Evolutionary conservation across 2,888 invertebrate species (phyloP).

Genomic region (Lycocerus yunnanus): DNA sequence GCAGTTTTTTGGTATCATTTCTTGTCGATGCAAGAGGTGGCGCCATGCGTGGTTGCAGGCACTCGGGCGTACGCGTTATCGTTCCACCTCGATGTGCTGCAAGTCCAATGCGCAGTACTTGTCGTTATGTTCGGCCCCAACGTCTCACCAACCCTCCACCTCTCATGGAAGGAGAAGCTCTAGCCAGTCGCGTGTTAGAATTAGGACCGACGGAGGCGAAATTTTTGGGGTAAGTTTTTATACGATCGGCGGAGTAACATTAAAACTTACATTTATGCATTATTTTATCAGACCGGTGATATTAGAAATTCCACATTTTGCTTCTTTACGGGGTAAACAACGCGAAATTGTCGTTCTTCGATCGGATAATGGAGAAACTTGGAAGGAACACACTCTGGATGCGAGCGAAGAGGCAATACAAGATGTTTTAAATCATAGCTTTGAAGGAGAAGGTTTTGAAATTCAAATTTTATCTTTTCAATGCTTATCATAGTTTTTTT

Average conservation of each 20-base stretch:
- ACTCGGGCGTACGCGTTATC: conserved; percentile 95
- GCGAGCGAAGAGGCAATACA: conserved; percentile 87
- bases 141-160: conserved; percentile 87
- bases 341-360: conserved; percentile 95
- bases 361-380: conserved; percentile 97
- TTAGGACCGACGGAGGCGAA: conserved; percentile 95
- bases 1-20: conserved; percentile 96
- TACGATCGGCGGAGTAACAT: background rate
- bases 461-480: background rate
- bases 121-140: conserved; percentile 80
- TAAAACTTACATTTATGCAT: background rate
- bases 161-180: conserved; percentile 96
- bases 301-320: conserved; percentile 97
- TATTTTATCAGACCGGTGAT: conserved; percentile 77
- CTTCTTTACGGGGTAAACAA: conserved; percentile 89
- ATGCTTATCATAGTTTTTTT: background rate
- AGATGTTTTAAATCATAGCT: conserved; percentile 90
- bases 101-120: conserved; percentile 95
- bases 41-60: conserved; percentile 97
- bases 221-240: conserved; percentile 82
- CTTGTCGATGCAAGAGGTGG: conserved; percentile 99
- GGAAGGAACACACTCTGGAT: conserved; percentile 93
- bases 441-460: conserved; percentile 75
- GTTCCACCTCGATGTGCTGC: conserved; percentile 95
- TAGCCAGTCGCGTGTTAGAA: conserved; percentile 93